Evolutionary conservation across 2,888 invertebrate genomes (phyloP).

Genomic region (Stenolophus ochropezus): DNA sequence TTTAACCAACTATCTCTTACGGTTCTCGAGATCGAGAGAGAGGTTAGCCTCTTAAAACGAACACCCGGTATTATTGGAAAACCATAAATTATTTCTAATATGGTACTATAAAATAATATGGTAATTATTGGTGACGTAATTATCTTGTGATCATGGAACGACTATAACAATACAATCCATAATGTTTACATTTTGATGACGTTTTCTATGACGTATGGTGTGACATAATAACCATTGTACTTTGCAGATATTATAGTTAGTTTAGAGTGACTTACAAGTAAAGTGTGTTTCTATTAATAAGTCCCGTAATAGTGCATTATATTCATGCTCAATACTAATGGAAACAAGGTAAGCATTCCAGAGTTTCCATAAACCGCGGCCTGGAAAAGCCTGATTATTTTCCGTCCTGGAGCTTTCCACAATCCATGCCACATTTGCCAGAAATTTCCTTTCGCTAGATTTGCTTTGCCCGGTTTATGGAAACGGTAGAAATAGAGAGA

Average conservation of each 20-base stretch:
- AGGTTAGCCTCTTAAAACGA: too few relatives aligned
- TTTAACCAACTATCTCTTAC: too few relatives aligned
- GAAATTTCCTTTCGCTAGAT: neutral
- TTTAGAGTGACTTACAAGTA: neutral
- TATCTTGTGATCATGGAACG: too few relatives aligned
- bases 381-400: slow-evolving; percentile 23
- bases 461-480: slow-evolving; percentile 15
- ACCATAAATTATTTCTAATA: too few relatives aligned
- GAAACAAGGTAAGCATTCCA: slow-evolving; percentile 49
- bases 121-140: too few relatives aligned
- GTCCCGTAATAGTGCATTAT: slow-evolving; percentile 49
- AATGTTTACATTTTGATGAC: too few relatives aligned
- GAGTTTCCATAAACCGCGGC: slow-evolving; percentile 5
- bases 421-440: slow-evolving; percentile 26
- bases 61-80: too few relatives aligned
- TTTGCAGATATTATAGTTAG: neutral
- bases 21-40: too few relatives aligned
- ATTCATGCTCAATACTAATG: slow-evolving; percentile 46
- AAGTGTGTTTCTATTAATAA: slow-evolving; percentile 31
- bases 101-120: too few relatives aligned
- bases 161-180: too few relatives aligned
- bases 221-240: neutral
- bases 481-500: slow-evolving; percentile 11
- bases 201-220: too few relatives aligned
- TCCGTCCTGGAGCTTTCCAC: slow-evolving; percentile 40